These are phyloP conservation scores for Netelia virgata DNA, from an alignment of 2,888 invertebrate genomes.

Conservation along the genomic window DNA sequence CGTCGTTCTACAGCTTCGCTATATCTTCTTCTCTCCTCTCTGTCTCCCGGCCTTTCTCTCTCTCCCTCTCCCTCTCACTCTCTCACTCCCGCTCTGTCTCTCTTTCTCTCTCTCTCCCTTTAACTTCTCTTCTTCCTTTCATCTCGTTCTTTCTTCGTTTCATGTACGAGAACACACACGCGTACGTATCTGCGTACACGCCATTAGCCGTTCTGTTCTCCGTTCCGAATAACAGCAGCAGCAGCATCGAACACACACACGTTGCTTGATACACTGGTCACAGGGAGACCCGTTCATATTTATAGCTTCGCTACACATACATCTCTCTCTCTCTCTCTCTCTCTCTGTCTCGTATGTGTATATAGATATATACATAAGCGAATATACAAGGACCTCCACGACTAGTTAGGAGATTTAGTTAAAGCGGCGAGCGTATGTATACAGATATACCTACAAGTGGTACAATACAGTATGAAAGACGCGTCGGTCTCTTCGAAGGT, in stretches of 20 bases:
- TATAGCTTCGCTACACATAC: slow-evolving; percentile 75
- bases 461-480: slow-evolving; percentile 26
- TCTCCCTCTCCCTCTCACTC: neutral
- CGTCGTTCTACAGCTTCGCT: slow-evolving; percentile 69
- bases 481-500: slow-evolving; percentile 74
- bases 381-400: slow-evolving; percentile 44
- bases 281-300: slow-evolving; percentile 78
- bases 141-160: slow-evolving; percentile 38
- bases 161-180: slow-evolving; percentile 15
- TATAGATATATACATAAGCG: neutral
- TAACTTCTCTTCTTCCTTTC: slow-evolving; percentile 26
- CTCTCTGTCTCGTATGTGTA: too few relatives aligned
- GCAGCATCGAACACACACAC: slow-evolving; percentile 30
- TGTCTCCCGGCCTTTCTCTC: slow-evolving; percentile 9
- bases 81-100: neutral
- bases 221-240: slow-evolving; percentile 49
- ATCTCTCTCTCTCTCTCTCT: slow-evolving; percentile 6
- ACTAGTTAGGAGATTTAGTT: slow-evolving; percentile 77
- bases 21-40: slow-evolving; percentile 65
- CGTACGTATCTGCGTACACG: slow-evolving; percentile 33
- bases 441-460: neutral
- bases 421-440: slow-evolving; percentile 69
- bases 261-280: slow-evolving; percentile 77
- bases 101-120: slow-evolving; percentile 5
- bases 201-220: slow-evolving; percentile 50